A percentile compares a stretch with the other conserved stretches of the same genome.
Conservation (phyloP, 2,797 vertebrate species). For the Prionace glauca region DNA sequence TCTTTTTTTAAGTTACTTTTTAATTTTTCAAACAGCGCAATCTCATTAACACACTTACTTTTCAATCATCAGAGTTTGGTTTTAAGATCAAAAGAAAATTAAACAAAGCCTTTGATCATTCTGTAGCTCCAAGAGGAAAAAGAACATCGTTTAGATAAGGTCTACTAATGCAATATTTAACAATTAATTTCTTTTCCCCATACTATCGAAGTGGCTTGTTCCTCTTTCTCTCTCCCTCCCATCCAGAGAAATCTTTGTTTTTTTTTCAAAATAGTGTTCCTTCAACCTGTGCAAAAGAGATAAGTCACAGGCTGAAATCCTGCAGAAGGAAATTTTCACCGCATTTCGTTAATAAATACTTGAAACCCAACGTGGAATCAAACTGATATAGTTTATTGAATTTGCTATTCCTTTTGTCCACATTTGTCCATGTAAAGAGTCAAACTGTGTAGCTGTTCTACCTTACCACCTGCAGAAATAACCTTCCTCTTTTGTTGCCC, state of each 20-base stretch:
- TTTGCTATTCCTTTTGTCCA: background rate
- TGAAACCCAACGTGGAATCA: background rate
- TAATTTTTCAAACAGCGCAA: background rate
- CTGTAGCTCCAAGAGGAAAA: background rate
- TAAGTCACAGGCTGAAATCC: background rate
- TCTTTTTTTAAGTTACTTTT: background rate
- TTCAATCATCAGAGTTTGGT: background rate
- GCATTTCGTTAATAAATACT: background rate
- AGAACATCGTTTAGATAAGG: background rate
- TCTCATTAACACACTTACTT: background rate
- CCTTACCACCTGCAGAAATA: background rate
- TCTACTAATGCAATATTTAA: background rate
- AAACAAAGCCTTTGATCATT: background rate
- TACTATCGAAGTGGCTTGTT: background rate
- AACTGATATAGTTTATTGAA: background rate
- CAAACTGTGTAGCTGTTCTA: background rate
- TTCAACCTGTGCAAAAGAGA: conserved; percentile 53
- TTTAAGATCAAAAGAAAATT: background rate
- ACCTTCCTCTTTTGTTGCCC: background rate
- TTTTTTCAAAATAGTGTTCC: conserved; percentile 48
- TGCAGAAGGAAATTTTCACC: background rate
- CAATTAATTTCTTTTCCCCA: background rate
- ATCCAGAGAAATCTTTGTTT: conserved; percentile 41
- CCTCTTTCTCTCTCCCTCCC: background rate
- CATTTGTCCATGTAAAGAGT: background rate